Base-by-base conservation (phyloP, 2,797 vertebrate genomes). In the Danio choprae region DNA sequence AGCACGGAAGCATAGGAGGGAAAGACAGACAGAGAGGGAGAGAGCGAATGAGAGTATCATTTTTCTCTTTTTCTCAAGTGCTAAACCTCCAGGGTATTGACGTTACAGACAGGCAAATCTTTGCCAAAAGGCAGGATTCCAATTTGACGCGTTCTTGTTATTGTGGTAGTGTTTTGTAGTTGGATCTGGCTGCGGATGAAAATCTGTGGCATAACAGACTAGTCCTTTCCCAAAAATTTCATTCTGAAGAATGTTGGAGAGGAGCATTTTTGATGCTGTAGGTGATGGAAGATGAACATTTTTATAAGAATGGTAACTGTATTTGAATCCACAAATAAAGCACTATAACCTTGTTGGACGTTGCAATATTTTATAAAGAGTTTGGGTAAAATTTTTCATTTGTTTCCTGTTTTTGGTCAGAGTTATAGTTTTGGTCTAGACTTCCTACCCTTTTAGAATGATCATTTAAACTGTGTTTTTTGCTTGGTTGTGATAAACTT, bases 71-170 rank as follows among this genome's bases (percentile, higher is more conserved):
- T 80, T 82, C 80, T 82, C 70, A 84, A 84, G 64, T 78, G 83
- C 48, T 84, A 78, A 74, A 74, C 77, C 84, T 85, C 83, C 38
- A 60, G 79, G 86, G 84, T 85, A 84, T 85, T 70, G 80, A 74
- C 36, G 51, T 64, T 78, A 68, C 13, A 71, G 82, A 71, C 48
- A 4, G 73, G 51, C 46, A 53, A 80, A 84, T 69, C 83, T 77
- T 63, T 46, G 74, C 80, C 75, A 75, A 64, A 48, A 71, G 79
- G 73, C 69, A 77, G 83, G 82, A 68, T 78, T 83, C 55, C 63
- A 80, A 78, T 84, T 80, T 79, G 64, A 76, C 41, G 58, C 58
- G 67, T 60, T 38, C 15, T 62, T 78, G 55, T 82, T 78, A 70
- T 62, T 72, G 59, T 70, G 64, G 29, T 55, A n/a, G 22, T 29